These are phyloP conservation scores for Periophthalmus modestus DNA, from an alignment of 2,113 vertebrate species.

Conservation along the genomic window DNA sequence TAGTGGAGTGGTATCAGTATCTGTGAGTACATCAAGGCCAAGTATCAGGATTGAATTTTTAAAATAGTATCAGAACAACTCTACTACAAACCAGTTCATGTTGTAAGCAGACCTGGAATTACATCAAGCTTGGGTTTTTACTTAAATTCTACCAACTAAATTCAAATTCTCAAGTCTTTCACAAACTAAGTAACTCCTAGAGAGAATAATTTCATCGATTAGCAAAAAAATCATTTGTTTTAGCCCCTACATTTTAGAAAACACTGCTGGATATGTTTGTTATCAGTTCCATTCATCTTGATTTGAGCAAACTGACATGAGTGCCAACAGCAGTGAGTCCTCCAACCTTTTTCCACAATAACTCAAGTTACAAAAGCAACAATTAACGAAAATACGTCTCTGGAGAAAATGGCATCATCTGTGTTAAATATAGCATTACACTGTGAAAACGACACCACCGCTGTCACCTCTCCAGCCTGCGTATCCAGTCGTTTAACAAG, in stretches of 20 bases:
- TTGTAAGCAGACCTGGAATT: no score
- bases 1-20: no score
- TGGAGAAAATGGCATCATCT: not conserved
- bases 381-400: not conserved
- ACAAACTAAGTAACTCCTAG: no score
- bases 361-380: not conserved
- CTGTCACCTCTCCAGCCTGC: not conserved
- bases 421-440: not conserved
- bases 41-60: no score
- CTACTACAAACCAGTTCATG: no score
- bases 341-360: not conserved
- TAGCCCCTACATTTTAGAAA: no score
- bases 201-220: no score
- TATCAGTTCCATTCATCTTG: not conserved
- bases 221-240: not conserved
- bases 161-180: no score
- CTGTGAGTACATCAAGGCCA: no score
- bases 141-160: no score
- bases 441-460: not conserved
- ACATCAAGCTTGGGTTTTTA: no score
- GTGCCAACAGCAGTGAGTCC: not conserved
- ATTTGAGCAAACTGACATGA: not conserved
- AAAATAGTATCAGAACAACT: no score
- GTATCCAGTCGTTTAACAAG: not conserved
- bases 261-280: not conserved